Conservation (phyloP, 2,888 invertebrate genomes). For the Drosophila neotestacea region DNA sequence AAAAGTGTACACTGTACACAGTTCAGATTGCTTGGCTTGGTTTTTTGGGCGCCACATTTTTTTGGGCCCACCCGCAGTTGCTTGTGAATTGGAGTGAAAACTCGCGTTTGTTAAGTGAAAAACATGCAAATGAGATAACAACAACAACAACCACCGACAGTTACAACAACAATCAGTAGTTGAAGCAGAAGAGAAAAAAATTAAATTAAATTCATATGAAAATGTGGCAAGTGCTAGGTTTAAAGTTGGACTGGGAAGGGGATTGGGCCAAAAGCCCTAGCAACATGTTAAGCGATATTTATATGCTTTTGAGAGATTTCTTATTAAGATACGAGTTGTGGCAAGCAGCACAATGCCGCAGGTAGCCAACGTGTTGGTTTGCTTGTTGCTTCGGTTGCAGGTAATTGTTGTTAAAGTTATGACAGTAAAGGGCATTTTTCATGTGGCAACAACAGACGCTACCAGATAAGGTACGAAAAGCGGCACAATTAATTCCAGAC, state of each 20-base stretch:
- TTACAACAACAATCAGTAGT: constrained; percentile 9
- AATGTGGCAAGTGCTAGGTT: constrained; percentile 67
- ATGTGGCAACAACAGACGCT: constrained; percentile 46
- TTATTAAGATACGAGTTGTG: constrained; percentile 63
- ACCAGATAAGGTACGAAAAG: constrained; percentile 41
- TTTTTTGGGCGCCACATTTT: constrained; percentile 20
- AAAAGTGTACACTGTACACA: constrained; percentile 17
- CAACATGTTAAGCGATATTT: constrained; percentile 78
- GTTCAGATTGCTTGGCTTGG: constrained; percentile 23
- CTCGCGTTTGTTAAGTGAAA: constrained; percentile 59
- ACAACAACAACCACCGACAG: constrained; percentile 14
- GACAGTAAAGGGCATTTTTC: constrained; percentile 58
- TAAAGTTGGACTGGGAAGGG: not conserved
- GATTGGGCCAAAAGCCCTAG: constrained; percentile 16
- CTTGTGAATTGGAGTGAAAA: constrained; percentile 65
- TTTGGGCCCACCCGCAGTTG: constrained; percentile 52
- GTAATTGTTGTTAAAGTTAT: constrained; percentile 41
- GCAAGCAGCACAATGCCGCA: constrained; percentile 31
- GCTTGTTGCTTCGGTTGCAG: constrained; percentile 10
- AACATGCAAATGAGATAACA: constrained; percentile 64
- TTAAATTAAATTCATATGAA: constrained; percentile 75
- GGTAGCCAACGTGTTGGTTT: constrained; percentile 37
- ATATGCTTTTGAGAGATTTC: constrained; percentile 74
- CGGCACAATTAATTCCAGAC: constrained; percentile 58
- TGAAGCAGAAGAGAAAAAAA: constrained; percentile 21